Evolutionary conservation across 2,113 vertebrate genomes (phyloP).

Genomic region (Malurus melanocephalus): DNA sequence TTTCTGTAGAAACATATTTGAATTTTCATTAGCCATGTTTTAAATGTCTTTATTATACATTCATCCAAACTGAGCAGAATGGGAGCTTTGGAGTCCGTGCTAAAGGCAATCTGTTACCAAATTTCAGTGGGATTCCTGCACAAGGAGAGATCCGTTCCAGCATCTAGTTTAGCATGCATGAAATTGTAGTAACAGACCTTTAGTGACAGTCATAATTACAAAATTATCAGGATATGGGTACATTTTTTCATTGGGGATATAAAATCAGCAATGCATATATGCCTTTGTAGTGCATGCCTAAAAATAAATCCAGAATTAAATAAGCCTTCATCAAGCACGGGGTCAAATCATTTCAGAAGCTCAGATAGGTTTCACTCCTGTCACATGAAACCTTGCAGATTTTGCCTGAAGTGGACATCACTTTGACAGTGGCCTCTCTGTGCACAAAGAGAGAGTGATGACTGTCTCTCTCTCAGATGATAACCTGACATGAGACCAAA

Average conservation of each 20-base stretch:
- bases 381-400: slow-evolving; percentile 22
- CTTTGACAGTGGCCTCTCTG: background rate
- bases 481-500: slow-evolving; percentile 3
- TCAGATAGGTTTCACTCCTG: slow-evolving; percentile 5
- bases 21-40: background rate
- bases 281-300: background rate
- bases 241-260: background rate
- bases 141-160: background rate
- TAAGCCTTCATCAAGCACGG: background rate
- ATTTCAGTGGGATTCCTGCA: slow-evolving; percentile 10
- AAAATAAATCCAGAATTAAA: slow-evolving; percentile 15
- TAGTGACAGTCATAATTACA: slow-evolving; percentile 4
- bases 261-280: background rate
- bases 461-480: background rate
- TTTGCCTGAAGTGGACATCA: slow-evolving; percentile 4
- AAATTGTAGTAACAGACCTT: slow-evolving; percentile 13
- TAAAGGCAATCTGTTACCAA: background rate
- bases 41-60: background rate
- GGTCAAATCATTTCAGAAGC: background rate
- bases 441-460: background rate
- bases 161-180: background rate
- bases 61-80: background rate
- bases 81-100: background rate
- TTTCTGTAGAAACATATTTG: background rate
- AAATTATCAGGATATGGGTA: background rate